These are phyloP conservation scores for Agonum fuliginosum DNA, from an alignment of 2,888 invertebrate species.

Conservation along the genomic window DNA sequence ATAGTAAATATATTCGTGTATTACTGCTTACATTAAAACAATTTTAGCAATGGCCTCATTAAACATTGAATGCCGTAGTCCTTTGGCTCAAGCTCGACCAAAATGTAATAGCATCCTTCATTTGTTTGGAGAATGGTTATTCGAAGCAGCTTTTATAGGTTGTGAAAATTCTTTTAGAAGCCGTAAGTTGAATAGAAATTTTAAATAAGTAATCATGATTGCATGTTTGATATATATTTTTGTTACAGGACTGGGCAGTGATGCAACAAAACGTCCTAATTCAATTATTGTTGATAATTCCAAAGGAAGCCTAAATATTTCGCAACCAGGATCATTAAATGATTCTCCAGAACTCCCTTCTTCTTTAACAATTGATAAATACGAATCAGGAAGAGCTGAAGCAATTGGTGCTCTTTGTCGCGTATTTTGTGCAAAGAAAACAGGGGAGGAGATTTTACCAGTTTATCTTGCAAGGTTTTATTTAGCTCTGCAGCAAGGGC, in stretches of 20 bases:
- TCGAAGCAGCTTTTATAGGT: slow-evolving; percentile 95
- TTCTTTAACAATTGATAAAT: slow-evolving; percentile 84
- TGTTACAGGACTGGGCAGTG: slow-evolving; percentile 73
- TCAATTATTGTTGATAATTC: slow-evolving; percentile 80
- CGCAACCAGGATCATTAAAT: slow-evolving; percentile 80
- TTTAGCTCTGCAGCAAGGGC: slow-evolving; percentile 91
- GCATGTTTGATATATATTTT: slow-evolving; percentile 17
- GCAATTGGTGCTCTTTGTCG: slow-evolving; percentile 96
- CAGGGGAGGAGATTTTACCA: slow-evolving; percentile 93
- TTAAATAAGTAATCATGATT: too few relatives aligned
- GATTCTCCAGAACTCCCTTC: slow-evolving; percentile 82
- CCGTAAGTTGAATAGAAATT: slow-evolving; percentile 47
- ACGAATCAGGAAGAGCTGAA: slow-evolving; percentile 92
- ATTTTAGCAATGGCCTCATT: slow-evolving; percentile 78
- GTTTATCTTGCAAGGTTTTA: slow-evolving; percentile 96
- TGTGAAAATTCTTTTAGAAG: slow-evolving; percentile 73
- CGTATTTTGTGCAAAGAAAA: slow-evolving; percentile 96
- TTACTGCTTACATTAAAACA: neutral
- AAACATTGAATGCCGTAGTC: slow-evolving; percentile 72
- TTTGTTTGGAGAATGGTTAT: slow-evolving; percentile 96
- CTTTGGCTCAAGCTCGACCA: slow-evolving; percentile 86
- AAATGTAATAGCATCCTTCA: slow-evolving; percentile 97
- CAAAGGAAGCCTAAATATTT: slow-evolving; percentile 75
- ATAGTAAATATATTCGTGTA: slow-evolving; percentile 3
- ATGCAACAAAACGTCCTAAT: slow-evolving; percentile 78